Base-by-base conservation (phyloP, 2,888 invertebrate genomes). In the Bhutanitis thaidina region DNA sequence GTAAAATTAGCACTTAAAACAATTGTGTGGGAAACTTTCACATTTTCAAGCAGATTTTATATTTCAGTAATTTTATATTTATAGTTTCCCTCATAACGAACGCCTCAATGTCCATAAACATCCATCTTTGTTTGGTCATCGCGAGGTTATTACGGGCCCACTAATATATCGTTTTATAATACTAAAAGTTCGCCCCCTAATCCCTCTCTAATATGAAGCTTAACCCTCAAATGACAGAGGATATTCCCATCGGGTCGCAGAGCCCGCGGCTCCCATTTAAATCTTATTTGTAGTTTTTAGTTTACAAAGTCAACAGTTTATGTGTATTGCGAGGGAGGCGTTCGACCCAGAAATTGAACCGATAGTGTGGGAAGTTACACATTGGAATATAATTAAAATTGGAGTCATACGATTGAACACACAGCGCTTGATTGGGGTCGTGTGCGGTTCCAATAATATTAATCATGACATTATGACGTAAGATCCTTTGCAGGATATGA, bases 221-320 rank as follows among this genome's bases (percentile, higher is more conserved):
- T 53, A 55, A 62, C 62, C 64, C 68, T 53, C 49, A 54, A 54
- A 57, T 53, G 54, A 55, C 57, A 51, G 49, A 54, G 54, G 50
- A 38, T 36, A 46, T 41, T 49, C 50, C 55, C 52, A 55, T 48
- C 41, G 41, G 30, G n/a, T 29, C 27, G n/a, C 13, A 43, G 45
- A 50, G 61, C 73, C 69, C 56, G 52, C 58, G 62, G 69, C 74
- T 54, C 71, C 81, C 79, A 81, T 85, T 82, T 68, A 80, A 82
- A 85, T 81, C 85, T 77, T 85, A 88, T 88, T 88, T 88, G 87
- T 83, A 81, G 77, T 75, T 83, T 84, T 85, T 70, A 84, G 81
- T 84, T 77, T 63, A 69, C 75, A 71, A 67, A 79, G 84, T 82
- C 82, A 86, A 86, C 70, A 87, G 73, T 74, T 51, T 46, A 41